Evolutionary conservation across 2,888 invertebrate genomes (phyloP).

Genomic region (Tipula lateralis): DNA sequence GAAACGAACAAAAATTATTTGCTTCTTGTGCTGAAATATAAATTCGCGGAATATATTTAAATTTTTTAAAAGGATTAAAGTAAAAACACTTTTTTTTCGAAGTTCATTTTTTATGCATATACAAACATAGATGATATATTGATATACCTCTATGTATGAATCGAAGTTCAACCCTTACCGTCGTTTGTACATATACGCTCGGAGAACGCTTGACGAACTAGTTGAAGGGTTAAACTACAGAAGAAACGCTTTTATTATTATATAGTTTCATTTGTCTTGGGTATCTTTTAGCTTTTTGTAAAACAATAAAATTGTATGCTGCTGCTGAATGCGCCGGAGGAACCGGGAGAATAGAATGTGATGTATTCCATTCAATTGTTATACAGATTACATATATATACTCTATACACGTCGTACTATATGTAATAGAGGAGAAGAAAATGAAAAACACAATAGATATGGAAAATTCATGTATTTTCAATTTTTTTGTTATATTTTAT

Average conservation of each 20-base stretch:
- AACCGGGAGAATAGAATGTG: neutral
- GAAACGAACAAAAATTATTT: neutral
- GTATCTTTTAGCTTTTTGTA: neutral
- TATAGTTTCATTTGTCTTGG: neutral
- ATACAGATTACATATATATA: neutral
- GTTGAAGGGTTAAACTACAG: neutral
- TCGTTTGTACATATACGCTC: neutral
- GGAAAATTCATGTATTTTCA: slow-evolving; percentile 19
- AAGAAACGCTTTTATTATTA: neutral
- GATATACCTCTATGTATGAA: neutral
- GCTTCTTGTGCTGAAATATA: neutral
- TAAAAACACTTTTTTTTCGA: neutral
- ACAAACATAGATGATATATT: no score
- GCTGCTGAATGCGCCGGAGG: neutral
- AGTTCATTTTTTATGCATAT: neutral
- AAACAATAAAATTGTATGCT: neutral
- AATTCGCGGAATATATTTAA: slow-evolving; percentile 2
- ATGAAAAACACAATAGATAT: neutral
- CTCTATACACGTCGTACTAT: no score
- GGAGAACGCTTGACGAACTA: neutral
- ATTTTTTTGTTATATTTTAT: neutral
- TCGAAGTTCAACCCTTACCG: neutral
- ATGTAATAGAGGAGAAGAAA: neutral
- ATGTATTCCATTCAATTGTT: slow-evolving; percentile 9
- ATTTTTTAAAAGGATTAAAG: neutral